phyloP scores from a whole-genome alignment of 2,888 invertebrate genomes.

The Lasioglossum villosulum region DNA sequence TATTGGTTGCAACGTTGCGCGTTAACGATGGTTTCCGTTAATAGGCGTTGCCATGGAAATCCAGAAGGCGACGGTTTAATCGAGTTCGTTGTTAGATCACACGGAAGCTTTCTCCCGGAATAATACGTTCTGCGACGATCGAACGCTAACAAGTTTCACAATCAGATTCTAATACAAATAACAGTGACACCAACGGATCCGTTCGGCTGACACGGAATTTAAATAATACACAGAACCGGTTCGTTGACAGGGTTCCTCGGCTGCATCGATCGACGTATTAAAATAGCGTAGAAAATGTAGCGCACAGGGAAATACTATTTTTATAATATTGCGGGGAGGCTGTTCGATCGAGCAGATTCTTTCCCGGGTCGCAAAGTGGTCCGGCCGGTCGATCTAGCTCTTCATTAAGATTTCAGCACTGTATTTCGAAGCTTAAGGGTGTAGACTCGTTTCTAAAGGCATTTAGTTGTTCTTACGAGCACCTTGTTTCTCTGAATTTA shows the following conservation, averaged over 20 bases:
- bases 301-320: neutral
- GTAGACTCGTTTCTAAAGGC: too few species aligned
- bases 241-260: neutral
- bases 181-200: slow-evolving; percentile 54
- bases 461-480: too few species aligned
- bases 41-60: neutral
- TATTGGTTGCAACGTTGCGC: slow-evolving; percentile 1
- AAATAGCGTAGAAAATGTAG: neutral
- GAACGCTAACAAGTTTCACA: slow-evolving; percentile 51
- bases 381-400: too few species aligned
- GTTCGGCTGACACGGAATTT: slow-evolving; percentile 11
- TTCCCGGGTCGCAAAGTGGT: too few species aligned
- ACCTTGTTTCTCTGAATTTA: too few species aligned
- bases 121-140: slow-evolving; percentile 47
- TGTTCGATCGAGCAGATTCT: too few species aligned
- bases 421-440: too few species aligned
- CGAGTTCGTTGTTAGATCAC: slow-evolving; percentile 54
- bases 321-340: neutral
- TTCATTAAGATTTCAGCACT: too few species aligned
- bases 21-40: neutral
- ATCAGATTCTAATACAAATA: slow-evolving; percentile 60
- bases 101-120: slow-evolving; percentile 34
- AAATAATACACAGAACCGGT: slow-evolving; percentile 1
- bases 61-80: slow-evolving; percentile 53
- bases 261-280: neutral